Base-by-base conservation (phyloP, 2,888 invertebrate genomes). In the Epinotia brunnichana region DNA sequence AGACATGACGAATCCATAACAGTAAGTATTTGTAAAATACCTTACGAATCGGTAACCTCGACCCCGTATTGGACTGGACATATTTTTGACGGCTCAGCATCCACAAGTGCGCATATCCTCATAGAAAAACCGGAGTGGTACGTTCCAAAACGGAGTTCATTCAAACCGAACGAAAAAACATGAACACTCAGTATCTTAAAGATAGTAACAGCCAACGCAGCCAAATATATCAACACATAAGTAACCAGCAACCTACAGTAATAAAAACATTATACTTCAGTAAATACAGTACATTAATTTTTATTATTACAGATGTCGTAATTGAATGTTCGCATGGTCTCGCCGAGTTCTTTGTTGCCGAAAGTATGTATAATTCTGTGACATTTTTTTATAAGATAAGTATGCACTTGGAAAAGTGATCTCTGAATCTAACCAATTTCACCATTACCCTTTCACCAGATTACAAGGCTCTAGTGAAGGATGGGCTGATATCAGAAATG, bases 401-500 rank as follows among this genome's bases (percentile, higher is more conserved):
- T 48, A n/a, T n/a, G n/a, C n/a, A n/a, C n/a, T n/a, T 48, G 7
- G 13, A 48, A n/a, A n/a, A 15, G 15, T n/a, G n/a, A 48, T 48
- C n/a, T 48, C n/a, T 4, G 35, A 44, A 15, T 44, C 2, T 48
- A 48, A n/a, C 48, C n/a, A 48, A 15, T 48, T 48, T 48, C 7
- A 48, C n/a, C n/a, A 48, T n/a, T n/a, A 48, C 15, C 48, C n/a
- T 59, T 29, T 56, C 69, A 69, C 2, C 71, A 92, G 92, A 85
- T 81, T 90, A 88, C 77, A 86, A 87, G 62, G 76, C 80, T 0
- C 82, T 87, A 0, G 91, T 85, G 0, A 82, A 82, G 1, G 86
- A 87, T 3, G 85, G 80, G 2, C 80, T 91, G 0, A 88, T 92
- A 79, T 83, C 89, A 2, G 92, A 87, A 80, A 91, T 92, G 91